Percentiles rank a stretch among this genome's conserved stretches.
Conservation (phyloP, 2,113 vertebrate genomes). For the Lophura nycthemera region DNA sequence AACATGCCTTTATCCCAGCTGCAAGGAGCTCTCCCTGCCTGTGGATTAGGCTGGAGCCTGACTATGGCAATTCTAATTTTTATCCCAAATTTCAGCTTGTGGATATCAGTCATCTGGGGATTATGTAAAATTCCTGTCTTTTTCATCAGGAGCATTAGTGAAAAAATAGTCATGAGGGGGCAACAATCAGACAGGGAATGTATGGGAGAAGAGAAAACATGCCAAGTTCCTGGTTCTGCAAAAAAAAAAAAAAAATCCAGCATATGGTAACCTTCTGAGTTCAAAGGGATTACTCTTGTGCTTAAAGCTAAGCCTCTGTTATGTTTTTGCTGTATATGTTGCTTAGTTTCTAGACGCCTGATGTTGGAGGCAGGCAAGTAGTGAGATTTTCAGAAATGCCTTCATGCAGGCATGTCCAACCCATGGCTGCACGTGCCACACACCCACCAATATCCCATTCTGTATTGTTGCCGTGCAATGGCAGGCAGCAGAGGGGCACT, state of each 20-base stretch:
- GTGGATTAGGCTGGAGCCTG: neutral
- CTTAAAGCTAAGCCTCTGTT: slow-evolving; percentile 4
- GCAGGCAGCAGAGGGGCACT: too few relatives aligned
- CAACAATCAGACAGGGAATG: neutral
- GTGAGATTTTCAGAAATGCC: neutral
- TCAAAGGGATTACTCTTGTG: slow-evolving; percentile 7
- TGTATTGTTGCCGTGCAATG: too few relatives aligned
- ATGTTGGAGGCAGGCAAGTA: neutral
- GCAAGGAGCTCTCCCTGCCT: neutral
- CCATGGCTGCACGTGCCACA: too few relatives aligned
- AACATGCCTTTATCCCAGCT: neutral
- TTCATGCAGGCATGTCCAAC: too few relatives aligned
- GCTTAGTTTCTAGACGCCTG: neutral
- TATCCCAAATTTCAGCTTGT: neutral
- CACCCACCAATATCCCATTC: too few relatives aligned
- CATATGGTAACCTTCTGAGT: neutral
- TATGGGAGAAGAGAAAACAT: neutral
- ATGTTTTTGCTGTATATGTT: slow-evolving; percentile 12
- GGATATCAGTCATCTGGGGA: neutral
- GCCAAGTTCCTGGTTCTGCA: neutral
- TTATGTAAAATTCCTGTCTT: neutral
- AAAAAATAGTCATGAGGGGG: neutral
- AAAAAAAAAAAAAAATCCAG: neutral
- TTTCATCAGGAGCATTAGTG: neutral
- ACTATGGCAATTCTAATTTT: neutral